phyloP scores from a whole-genome alignment of 1,140 invertebrate genomes.

The Megalopta genalis region DNA sequence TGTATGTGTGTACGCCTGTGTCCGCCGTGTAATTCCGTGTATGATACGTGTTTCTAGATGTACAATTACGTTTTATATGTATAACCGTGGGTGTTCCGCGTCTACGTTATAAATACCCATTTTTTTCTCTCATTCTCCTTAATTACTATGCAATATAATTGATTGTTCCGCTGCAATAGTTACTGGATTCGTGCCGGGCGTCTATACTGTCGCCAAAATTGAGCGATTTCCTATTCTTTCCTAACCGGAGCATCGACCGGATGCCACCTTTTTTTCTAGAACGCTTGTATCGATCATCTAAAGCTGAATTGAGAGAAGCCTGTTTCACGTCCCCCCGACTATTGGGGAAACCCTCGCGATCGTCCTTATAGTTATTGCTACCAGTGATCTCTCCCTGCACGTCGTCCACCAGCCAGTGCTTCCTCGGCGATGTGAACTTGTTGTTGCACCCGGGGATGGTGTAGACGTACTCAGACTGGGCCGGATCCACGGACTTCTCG shows the following conservation, averaged over 20 bases:
- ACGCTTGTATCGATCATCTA: slow-evolving; percentile 84
- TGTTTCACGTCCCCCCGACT: slow-evolving; percentile 84
- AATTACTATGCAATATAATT: slow-evolving; percentile 77
- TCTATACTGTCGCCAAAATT: slow-evolving; percentile 79
- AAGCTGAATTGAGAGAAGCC: slow-evolving; percentile 84
- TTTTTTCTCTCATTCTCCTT: neutral
- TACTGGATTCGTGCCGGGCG: slow-evolving; percentile 74
- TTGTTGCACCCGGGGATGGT: slow-evolving; percentile 77
- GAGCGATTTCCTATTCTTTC: slow-evolving; percentile 78
- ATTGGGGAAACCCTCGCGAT: slow-evolving; percentile 84
- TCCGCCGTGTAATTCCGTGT: neutral
- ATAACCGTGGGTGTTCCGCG: slow-evolving; percentile 31
- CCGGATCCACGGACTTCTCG: slow-evolving; percentile 66
- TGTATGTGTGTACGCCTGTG: neutral
- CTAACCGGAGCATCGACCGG: slow-evolving; percentile 88
- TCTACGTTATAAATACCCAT: slow-evolving; percentile 37
- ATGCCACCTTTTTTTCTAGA: slow-evolving; percentile 89
- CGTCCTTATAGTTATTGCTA: slow-evolving; percentile 77
- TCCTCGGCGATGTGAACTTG: slow-evolving; percentile 78
- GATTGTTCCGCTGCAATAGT: slow-evolving; percentile 79
- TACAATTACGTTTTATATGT: slow-evolving; percentile 50
- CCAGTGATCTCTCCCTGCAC: slow-evolving; percentile 78
- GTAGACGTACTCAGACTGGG: slow-evolving; percentile 72
- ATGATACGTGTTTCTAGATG: slow-evolving; percentile 47
- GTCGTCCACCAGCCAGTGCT: slow-evolving; percentile 84